Evolutionary conservation across 2,797 vertebrate genomes (phyloP).

Genomic region (Gobio occitaniae): DNA sequence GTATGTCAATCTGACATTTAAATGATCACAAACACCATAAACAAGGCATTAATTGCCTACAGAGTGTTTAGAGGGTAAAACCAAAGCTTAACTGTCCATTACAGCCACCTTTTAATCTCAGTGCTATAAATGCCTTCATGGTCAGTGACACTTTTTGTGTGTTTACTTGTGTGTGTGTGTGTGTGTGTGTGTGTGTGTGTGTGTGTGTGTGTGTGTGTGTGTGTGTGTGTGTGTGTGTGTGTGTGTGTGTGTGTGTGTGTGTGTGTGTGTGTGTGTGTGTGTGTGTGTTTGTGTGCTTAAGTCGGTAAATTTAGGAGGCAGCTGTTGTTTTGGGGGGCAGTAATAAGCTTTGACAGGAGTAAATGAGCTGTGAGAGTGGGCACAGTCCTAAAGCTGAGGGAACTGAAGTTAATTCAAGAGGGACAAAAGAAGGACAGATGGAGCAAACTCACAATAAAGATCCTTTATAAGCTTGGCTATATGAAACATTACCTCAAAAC

Average conservation of each 20-base stretch:
- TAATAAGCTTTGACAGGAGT: conserved; percentile 38
- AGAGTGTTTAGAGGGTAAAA: conserved; percentile 55
- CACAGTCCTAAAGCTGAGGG: conserved; percentile 11
- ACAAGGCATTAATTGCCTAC: background rate
- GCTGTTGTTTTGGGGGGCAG: conserved; percentile 41
- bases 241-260: background rate
- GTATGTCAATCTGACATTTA: background rate
- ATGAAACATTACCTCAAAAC: background rate
- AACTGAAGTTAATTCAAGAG: conserved; percentile 16
- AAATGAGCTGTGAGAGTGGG: conserved; percentile 37
- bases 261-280: background rate
- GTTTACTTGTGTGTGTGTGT: background rate
- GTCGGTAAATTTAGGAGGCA: conserved; percentile 22
- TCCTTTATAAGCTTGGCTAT: conserved; percentile 9
- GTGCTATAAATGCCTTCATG: background rate
- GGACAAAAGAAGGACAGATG: conserved; percentile 1
- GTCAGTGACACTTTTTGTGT: background rate
- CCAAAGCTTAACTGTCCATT: conserved; percentile 13
- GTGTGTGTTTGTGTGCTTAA: background rate
- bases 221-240: background rate
- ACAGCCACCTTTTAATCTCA: conserved; percentile 9
- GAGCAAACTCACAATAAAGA: conserved; percentile 25
- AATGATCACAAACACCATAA: background rate
- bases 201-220: background rate
- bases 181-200: no score